Evolutionary conservation across 2,113 vertebrate genomes (phyloP).

Genomic region (Menidia beryllina): DNA sequence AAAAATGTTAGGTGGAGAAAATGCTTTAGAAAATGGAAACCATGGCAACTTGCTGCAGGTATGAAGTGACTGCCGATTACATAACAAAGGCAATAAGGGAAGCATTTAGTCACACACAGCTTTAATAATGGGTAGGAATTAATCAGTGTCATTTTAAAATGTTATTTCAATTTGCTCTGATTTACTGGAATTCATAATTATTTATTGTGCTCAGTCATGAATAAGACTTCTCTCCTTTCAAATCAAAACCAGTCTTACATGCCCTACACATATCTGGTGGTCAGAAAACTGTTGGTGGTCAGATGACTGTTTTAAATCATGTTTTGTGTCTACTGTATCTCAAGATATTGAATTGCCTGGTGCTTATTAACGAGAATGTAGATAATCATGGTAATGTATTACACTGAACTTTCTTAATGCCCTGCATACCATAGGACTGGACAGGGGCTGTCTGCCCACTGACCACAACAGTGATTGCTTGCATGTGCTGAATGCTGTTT

Average conservation of each 20-base stretch:
- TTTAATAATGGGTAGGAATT: constrained; percentile 41
- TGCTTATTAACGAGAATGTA: not conserved
- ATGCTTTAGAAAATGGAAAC: constrained; percentile 53
- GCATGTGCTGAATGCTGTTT: constrained; percentile 12
- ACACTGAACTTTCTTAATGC: not conserved
- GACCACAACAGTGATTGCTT: not conserved
- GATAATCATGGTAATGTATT: not conserved
- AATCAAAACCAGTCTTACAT: not conserved
- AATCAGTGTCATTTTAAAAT: constrained; percentile 36
- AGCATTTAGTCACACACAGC: constrained; percentile 26
- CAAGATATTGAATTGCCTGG: not conserved
- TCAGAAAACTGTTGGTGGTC: no score
- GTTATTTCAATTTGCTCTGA: constrained; percentile 33
- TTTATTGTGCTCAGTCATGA: constrained; percentile 2
- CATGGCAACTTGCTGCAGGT: constrained; percentile 62
- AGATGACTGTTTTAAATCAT: not conserved
- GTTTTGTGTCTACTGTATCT: not conserved
- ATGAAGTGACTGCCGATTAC: constrained; percentile 53
- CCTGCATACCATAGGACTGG: not conserved
- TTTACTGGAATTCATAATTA: constrained; percentile 12
- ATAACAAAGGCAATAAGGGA: constrained; percentile 43
- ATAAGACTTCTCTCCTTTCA: not conserved
- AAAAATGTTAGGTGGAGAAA: constrained; percentile 66
- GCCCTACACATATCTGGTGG: not conserved
- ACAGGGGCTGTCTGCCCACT: not conserved